Base-by-base conservation (phyloP, 2,113 vertebrate species). In the Orthonyx spaldingii region DNA sequence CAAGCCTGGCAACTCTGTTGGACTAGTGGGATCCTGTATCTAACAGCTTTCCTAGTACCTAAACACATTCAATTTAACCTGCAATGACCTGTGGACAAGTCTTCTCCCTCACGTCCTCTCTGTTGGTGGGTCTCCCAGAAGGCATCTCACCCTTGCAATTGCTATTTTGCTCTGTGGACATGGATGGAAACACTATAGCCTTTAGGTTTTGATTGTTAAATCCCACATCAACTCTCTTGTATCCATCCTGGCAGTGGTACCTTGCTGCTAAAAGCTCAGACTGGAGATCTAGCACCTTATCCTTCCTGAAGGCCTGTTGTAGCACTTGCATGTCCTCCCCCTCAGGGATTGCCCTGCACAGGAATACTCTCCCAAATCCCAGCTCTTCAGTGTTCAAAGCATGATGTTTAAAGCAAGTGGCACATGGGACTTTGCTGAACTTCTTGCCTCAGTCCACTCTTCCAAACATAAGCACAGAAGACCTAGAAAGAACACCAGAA, bases 131-230 rank as follows among this genome's bases (percentile, higher is more conserved):
- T 42, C 22, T 41, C 10, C 12, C 59, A 49, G 44, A 69, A 72
- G 63, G 41, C 21, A 50, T 11, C 63, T 60, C 28, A 18, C 4
- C 37, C 53, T 52, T 22, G 23, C 18, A 55, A 78, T 5, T 19
- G 11, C 35, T 63, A 18, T 16, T 80, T 39, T 65, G 12, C 28
- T 20, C 19, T 27, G 13, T 44, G 57, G 28, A 52, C 15, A 10
- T 9, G 11, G 30, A 47, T 26, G n/a, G 76, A 84, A 89, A 63
- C 0, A 0, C 24, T 44, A 1, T 0, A 35, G 30, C 17, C 47
- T 70, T 52, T 14, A n/a, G 19, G 11, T 63, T 85, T 32, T 57
- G 24, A 50, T 2, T 59, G 21, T 18, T 63, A 92, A 63, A 64
- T 46, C 30, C 24, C 55, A 35, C 13, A 84, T 19, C n/a, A 66